Percentiles rank a stretch among this genome's conserved stretches.
phyloP scores from a whole-genome alignment of 2,797 vertebrate genomes.

The Hypotaenidia philippensis region DNA sequence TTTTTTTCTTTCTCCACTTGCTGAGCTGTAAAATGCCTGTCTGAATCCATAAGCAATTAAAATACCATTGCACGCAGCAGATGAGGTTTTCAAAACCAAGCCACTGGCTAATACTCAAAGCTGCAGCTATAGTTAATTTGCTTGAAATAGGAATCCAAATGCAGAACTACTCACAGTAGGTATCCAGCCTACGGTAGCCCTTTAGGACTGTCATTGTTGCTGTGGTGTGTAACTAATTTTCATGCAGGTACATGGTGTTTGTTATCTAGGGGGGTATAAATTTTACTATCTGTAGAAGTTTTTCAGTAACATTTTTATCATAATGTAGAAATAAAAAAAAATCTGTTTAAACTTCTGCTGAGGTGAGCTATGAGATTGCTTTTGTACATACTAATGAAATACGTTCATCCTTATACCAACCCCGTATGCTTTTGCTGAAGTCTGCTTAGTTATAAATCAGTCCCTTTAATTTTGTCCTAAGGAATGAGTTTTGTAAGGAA shows the following conservation, averaged over 20 bases:
- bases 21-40: conserved; percentile 1
- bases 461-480: background rate
- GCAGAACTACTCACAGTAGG: background rate
- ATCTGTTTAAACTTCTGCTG: background rate
- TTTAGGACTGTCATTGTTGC: background rate
- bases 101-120: background rate
- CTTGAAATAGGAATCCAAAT: background rate
- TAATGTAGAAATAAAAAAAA: background rate
- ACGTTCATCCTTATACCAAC: background rate
- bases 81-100: background rate
- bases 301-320: background rate
- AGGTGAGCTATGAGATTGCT: background rate
- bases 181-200: background rate
- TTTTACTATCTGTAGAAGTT: background rate
- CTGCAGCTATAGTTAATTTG: background rate
- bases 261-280: background rate
- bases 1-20: rapidly evolving
- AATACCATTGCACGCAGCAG: background rate
- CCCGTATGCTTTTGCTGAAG: background rate
- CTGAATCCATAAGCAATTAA: background rate
- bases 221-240: background rate
- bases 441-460: background rate
- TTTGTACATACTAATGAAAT: background rate
- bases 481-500: background rate
- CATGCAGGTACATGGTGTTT: background rate